phyloP scores from a whole-genome alignment of 2,888 invertebrate genomes.

The Drosophila anomelani region DNA sequence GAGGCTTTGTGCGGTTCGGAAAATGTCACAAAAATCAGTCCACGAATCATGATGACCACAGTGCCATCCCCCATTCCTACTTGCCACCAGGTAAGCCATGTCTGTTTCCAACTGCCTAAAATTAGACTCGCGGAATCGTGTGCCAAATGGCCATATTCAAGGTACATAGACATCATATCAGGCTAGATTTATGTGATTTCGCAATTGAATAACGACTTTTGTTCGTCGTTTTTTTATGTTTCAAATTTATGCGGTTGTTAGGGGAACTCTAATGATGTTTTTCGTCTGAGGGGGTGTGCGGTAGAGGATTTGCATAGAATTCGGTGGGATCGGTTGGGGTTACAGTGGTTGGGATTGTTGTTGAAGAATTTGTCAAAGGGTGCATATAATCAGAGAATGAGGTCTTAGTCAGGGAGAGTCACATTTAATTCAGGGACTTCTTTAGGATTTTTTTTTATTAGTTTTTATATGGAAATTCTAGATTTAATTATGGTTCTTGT shows the following conservation, averaged over 20 bases:
- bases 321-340: not conserved
- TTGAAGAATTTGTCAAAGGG: slow-evolving; percentile 1
- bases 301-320: slow-evolving; percentile 29
- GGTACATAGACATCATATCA: slow-evolving; percentile 31
- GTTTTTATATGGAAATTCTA: no score
- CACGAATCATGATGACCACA: slow-evolving; percentile 37
- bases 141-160: slow-evolving; percentile 68
- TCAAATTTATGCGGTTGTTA: slow-evolving; percentile 81
- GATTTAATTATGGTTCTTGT: no score
- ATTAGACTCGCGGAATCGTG: slow-evolving; percentile 62
- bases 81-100: slow-evolving; percentile 32
- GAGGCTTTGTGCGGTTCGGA: slow-evolving; percentile 86
- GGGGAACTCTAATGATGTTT: slow-evolving; percentile 50
- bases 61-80: slow-evolving; percentile 36
- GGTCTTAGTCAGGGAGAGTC: not conserved
- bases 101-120: slow-evolving; percentile 44
- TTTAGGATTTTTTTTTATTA: no score
- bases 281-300: slow-evolving; percentile 19
- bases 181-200: slow-evolving; percentile 40
- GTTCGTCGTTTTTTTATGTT: slow-evolving; percentile 42
- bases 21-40: slow-evolving; percentile 14
- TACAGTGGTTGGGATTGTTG: slow-evolving; percentile 16
- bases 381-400: not conserved
- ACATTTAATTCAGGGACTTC: not conserved
- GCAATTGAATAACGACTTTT: slow-evolving; percentile 49